Conservation (phyloP, 2,113 vertebrate species). For the Pyrgilauda ruficollis region DNA sequence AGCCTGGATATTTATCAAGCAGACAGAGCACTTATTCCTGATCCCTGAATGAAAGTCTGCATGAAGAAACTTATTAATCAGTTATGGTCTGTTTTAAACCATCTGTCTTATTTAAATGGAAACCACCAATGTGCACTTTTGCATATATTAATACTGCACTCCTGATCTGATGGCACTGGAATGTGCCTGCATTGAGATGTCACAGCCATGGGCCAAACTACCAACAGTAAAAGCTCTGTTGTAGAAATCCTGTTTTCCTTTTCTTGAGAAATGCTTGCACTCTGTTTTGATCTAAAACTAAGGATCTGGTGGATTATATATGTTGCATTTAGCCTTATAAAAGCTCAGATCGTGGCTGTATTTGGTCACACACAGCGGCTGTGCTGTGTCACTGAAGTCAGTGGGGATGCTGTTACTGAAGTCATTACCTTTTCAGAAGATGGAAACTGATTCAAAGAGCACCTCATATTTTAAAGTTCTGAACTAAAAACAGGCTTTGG, state of each 20-base stretch:
- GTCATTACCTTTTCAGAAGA: background rate
- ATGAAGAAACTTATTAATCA: conserved; percentile 81
- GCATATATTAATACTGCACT: conserved; percentile 41
- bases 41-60: conserved; percentile 70
- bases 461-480: background rate
- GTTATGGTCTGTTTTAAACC: conserved; percentile 69
- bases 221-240: background rate
- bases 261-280: background rate
- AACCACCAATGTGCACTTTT: background rate
- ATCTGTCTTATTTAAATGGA: conserved; percentile 43
- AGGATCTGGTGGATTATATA: background rate
- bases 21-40: conserved; percentile 71
- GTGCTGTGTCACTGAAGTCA: background rate
- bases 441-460: background rate
- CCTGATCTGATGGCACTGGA: background rate
- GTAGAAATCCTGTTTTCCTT: background rate
- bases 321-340: background rate
- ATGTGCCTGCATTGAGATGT: background rate
- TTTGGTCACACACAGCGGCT: background rate
- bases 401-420: background rate
- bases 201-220: background rate
- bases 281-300: background rate
- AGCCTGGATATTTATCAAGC: conserved; percentile 74
- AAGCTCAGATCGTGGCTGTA: background rate
- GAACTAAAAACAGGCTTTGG: background rate